Evolutionary conservation across 2,113 vertebrate genomes (phyloP), one percentile per base, ranked within the genome.

Genomic region (Carassius gibelio): DNA sequence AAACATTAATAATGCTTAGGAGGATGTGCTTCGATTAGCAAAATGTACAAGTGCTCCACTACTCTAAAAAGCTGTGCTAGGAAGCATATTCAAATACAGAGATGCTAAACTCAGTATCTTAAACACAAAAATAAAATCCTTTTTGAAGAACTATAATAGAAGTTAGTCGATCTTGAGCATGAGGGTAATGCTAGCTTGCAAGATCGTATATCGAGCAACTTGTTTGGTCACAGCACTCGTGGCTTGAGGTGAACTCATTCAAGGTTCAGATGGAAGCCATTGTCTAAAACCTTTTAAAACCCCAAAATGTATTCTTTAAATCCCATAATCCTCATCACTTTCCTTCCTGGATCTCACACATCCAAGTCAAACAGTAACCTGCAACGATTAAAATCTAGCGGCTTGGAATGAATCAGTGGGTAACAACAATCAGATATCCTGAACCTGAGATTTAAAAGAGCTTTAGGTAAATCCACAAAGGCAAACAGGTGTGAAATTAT

Each of bases 401-500:
- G 36, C 69, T 75, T 55, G 42, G 81, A 76, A 59, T 64, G 64
- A 82, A 68, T 85, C 52, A 45, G 38, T n/a, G 52, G 80, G 68
- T 19, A 19, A 79, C 55, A 83, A 85, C 82, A 83, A 75, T 79
- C 34, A 19, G 48, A 76, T 61, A 64, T 66, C 17, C 9, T 83
- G 71, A 88, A 80, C 81, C 87, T 80, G 84, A 83, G 84, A 82
- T 81, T 82, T 45, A 62, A 69, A 81, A 76, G 59, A 50, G 75
- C 55, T 87, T 81, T 81, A n/a, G 80, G 71, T 62, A 75, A 52
- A 82, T 82, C 79, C 81, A 50, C 66, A 34, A 42, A 85, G 50
- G 78, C 78, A 81, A 81, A 88, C 55, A 13, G 64, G 36, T 57
- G 71, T 23, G 66, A 75, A 85, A 85, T 52, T 45, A 79, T 75